Conservation (phyloP, 2,888 invertebrate species). For the Melitaea athalia region DNA sequence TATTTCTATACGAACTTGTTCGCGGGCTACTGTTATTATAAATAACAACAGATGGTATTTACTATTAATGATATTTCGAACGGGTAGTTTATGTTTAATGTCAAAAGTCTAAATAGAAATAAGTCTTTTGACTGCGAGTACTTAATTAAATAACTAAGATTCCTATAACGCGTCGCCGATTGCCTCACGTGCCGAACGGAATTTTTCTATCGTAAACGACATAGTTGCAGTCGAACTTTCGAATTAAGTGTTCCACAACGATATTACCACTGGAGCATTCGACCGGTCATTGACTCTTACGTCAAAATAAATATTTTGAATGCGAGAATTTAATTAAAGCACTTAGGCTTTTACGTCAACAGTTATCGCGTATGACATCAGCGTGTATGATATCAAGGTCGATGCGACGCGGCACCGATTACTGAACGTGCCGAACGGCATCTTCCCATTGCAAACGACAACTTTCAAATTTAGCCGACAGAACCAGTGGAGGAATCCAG, state of each 20-base stretch:
- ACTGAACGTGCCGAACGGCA: neutral
- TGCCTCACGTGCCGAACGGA: no score
- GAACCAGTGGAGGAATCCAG: neutral
- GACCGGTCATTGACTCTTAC: neutral
- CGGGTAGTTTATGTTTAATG: no score
- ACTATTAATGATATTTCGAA: no score
- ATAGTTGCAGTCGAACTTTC: neutral
- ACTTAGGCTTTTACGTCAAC: neutral
- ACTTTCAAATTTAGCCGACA: neutral
- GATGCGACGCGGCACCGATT: neutral
- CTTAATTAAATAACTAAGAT: no score
- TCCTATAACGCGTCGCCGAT: no score
- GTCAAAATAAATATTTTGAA: no score
- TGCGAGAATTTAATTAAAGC: no score
- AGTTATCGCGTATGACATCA: conserved; percentile 4
- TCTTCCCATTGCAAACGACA: neutral
- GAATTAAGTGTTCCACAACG: neutral
- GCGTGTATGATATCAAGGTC: neutral
- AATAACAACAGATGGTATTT: no score
- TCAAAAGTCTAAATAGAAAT: no score
- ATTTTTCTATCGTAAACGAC: neutral
- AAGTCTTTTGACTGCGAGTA: no score
- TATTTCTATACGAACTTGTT: neutral
- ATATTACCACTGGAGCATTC: neutral
- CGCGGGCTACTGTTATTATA: no score